Evolutionary conservation across 1,140 invertebrate genomes (phyloP).

Genomic region (Macrobrachium nipponense): DNA sequence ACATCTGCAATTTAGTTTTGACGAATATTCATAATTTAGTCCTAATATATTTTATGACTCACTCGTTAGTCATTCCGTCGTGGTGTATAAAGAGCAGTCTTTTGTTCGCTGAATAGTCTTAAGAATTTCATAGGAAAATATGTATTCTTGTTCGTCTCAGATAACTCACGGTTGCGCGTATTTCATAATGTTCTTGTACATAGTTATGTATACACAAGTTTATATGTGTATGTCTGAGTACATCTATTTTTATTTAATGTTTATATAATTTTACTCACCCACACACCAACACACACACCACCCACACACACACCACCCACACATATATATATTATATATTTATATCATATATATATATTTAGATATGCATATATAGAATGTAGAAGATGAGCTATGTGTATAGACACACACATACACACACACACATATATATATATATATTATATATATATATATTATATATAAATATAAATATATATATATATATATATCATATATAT

Average conservation of each 20-base stretch:
- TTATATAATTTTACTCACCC: neutral
- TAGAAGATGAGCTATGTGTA: neutral
- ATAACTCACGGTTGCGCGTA: no score
- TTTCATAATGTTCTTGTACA: neutral
- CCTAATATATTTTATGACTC: no score
- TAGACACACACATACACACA: neutral
- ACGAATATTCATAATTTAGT: no score
- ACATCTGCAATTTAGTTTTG: no score
- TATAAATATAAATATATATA: slow-evolving; percentile 11
- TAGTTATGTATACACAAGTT: neutral
- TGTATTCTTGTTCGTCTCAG: no score
- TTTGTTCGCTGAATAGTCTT: no score
- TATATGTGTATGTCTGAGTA: neutral
- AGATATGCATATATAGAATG: neutral
- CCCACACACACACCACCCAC: neutral
- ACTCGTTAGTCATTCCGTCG: no score
- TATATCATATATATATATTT: slow-evolving; percentile 8
- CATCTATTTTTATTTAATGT: neutral
- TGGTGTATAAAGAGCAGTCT: no score
- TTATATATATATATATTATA: slow-evolving; percentile 15
- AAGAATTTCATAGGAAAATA: no score
- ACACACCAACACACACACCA: neutral
- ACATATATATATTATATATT: slow-evolving; percentile 9
- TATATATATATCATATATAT: no score
- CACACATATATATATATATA: neutral